Evolutionary conservation across 2,888 invertebrate species (phyloP).

Genomic region (Synanthedon formicaeformis): DNA sequence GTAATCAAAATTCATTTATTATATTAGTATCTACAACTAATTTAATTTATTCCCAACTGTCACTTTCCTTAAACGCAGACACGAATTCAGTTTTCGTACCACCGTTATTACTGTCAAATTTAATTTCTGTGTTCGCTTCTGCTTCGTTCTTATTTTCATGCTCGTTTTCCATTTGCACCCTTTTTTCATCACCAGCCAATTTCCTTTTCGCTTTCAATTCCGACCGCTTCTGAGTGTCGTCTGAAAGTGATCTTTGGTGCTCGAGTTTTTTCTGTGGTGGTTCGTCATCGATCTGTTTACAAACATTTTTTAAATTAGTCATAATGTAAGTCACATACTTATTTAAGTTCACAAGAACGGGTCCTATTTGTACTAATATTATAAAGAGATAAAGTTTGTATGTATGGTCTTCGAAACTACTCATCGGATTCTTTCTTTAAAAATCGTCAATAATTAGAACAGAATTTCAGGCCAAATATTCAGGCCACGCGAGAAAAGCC

Average conservation of each 20-base stretch:
- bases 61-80: slow-evolving; percentile 51
- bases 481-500: too few relatives aligned
- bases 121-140: slow-evolving; percentile 10
- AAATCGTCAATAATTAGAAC: too few relatives aligned
- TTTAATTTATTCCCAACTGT: slow-evolving; percentile 48
- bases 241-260: slow-evolving; percentile 13
- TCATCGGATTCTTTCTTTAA: too few relatives aligned
- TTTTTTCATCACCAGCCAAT: slow-evolving; percentile 28
- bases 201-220: neutral
- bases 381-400: too few relatives aligned
- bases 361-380: too few relatives aligned
- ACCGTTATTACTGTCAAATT: slow-evolving; percentile 23
- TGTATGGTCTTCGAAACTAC: too few relatives aligned
- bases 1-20: too few relatives aligned
- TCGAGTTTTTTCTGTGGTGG: slow-evolving; percentile 39
- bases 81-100: slow-evolving; percentile 33
- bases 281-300: slow-evolving; percentile 39
- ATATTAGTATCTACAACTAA: slow-evolving; percentile 6
- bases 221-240: slow-evolving; percentile 6
- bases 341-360: too few relatives aligned
- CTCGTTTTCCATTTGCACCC: slow-evolving; percentile 9
- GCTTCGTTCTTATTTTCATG: slow-evolving; percentile 7
- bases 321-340: too few relatives aligned
- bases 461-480: too few relatives aligned
- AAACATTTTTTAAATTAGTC: neutral